Evolutionary conservation across 2,797 vertebrate species (phyloP).

Genomic region (Gobionotothen gibberifrons): DNA sequence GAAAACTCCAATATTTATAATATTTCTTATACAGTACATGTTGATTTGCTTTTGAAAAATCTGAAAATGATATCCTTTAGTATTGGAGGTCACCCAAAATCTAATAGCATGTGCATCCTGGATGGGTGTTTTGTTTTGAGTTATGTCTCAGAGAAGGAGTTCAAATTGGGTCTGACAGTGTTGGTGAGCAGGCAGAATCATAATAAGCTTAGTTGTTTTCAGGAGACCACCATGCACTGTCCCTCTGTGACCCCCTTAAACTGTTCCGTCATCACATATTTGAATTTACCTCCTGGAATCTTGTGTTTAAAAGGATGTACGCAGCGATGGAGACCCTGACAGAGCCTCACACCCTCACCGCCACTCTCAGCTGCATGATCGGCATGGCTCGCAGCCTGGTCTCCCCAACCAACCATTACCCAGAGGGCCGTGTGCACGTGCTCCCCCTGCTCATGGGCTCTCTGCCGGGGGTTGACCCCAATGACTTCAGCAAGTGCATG

Average conservation of each 20-base stretch:
- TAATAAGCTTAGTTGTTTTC: conserved; percentile 2
- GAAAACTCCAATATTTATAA: too few relatives aligned
- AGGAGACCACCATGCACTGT: background rate
- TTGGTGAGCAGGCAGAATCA: background rate
- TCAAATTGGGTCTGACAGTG: background rate
- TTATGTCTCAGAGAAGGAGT: too few relatives aligned
- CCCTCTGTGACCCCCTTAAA: background rate
- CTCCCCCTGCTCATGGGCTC: conserved; percentile 96
- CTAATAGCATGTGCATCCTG: background rate
- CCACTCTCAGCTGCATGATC: conserved; percentile 96
- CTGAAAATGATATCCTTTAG: background rate
- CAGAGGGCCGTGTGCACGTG: conserved; percentile 94
- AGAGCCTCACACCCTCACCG: conserved; percentile 97
- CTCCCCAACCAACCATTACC: conserved; percentile 89
- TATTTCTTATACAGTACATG: too few relatives aligned
- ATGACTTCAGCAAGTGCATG: conserved; percentile 99
- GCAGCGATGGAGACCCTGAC: conserved; percentile 96
- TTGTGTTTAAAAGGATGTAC: conserved; percentile 86
- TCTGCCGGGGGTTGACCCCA: conserved; percentile 96
- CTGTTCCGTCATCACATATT: background rate
- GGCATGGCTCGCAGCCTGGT: conserved; percentile 96
- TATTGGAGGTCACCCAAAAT: background rate
- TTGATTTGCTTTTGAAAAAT: background rate
- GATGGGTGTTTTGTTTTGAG: too few relatives aligned
- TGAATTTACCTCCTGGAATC: background rate